phyloP scores from a whole-genome alignment of 2,888 invertebrate genomes.

The Nomada fucata region DNA sequence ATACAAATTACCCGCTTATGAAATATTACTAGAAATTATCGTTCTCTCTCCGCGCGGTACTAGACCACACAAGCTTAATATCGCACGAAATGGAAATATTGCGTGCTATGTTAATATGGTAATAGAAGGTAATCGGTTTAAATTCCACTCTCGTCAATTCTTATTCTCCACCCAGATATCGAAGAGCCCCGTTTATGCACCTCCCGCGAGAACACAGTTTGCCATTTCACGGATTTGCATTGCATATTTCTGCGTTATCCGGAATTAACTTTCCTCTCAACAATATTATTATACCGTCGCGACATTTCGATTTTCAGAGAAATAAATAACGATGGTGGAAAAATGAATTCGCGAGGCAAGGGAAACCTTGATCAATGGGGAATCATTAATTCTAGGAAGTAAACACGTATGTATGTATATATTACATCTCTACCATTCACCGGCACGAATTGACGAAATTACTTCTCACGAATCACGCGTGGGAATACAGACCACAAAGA shows the following conservation, averaged over 20 bases:
- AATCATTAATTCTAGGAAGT: too few relatives aligned
- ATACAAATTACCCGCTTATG: constrained; percentile 13
- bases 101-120: constrained; percentile 20
- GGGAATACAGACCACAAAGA: constrained; percentile 31
- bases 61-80: constrained; percentile 18
- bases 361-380: too few relatives aligned
- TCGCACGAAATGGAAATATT: background rate
- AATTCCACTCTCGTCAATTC: background rate
- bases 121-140: constrained; percentile 21
- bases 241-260: constrained; percentile 11
- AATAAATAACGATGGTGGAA: too few relatives aligned
- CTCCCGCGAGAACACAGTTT: background rate
- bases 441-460: constrained; percentile 38
- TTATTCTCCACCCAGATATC: background rate
- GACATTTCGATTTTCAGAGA: constrained; percentile 11
- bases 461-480: constrained; percentile 6
- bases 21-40: constrained; percentile 5
- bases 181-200: background rate
- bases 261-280: constrained; percentile 4
- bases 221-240: constrained; percentile 13
- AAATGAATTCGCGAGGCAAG: too few relatives aligned
- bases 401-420: too few relatives aligned
- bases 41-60: background rate
- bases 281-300: too few relatives aligned
- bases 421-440: background rate